A percentile compares a stretch with the other conserved stretches of the same genome.
phyloP scores from a whole-genome alignment of 2,113 vertebrate species.

The Rhegmatorhina hoffmannsi region DNA sequence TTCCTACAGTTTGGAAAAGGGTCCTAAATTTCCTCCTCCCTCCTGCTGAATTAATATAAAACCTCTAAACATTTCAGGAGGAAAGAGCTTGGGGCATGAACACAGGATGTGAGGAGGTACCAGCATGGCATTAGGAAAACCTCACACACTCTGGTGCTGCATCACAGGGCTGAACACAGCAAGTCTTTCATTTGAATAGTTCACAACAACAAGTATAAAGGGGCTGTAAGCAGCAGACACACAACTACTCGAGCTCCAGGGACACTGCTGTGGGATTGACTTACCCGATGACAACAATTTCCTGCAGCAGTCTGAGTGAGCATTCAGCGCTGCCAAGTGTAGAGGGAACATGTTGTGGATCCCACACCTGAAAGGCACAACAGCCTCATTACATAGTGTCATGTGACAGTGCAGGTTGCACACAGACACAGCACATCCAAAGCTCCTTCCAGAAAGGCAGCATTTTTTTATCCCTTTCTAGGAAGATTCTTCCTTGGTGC shows the following conservation, averaged over 20 bases:
- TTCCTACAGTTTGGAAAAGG: neutral
- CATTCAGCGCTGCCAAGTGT: constrained; percentile 92
- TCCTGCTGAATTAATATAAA: neutral
- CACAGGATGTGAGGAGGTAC: neutral
- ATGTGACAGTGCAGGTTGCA: neutral
- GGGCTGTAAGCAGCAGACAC: neutral
- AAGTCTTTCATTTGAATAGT: neutral
- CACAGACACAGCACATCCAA: neutral
- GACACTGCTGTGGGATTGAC: neutral
- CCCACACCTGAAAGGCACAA: constrained; percentile 82
- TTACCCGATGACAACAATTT: constrained; percentile 94
- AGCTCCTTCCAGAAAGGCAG: neutral
- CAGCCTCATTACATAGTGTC: neutral
- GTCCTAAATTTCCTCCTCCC: neutral
- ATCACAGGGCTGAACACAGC: neutral
- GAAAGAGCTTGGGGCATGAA: neutral
- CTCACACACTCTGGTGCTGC: neutral
- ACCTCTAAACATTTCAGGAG: neutral
- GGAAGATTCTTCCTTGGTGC: neutral
- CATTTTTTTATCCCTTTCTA: neutral
- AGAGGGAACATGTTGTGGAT: constrained; percentile 96
- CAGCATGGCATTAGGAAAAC: constrained; percentile 1
- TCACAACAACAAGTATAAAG: neutral
- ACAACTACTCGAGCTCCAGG: neutral
- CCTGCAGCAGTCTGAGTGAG: constrained; percentile 94